These are phyloP conservation scores for Radopholus similis DNA, from an alignment of 1,140 invertebrate genomes.

Conservation along the genomic window DNA sequence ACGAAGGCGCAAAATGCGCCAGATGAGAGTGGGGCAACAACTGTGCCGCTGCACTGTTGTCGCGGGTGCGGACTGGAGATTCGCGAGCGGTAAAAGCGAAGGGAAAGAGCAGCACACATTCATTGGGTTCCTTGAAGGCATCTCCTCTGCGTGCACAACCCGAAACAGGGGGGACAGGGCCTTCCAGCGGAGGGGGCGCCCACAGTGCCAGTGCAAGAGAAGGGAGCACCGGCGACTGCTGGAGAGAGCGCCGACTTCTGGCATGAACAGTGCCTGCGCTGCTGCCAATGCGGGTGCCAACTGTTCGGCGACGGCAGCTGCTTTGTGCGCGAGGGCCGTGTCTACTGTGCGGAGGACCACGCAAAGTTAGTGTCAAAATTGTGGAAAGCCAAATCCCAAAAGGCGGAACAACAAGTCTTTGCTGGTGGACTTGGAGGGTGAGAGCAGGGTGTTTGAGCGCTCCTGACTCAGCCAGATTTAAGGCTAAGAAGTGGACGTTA, in stretches of 20 bases:
- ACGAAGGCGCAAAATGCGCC: too few relatives aligned
- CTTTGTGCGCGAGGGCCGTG: conserved; percentile 15
- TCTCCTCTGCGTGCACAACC: neutral
- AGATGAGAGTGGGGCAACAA: too few relatives aligned
- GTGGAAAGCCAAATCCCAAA: too few relatives aligned
- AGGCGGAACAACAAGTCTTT: too few relatives aligned
- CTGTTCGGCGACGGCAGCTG: neutral
- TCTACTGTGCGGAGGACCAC: conserved; percentile 15
- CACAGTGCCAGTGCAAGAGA: too few relatives aligned
- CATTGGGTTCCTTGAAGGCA: neutral
- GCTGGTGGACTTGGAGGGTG: too few relatives aligned
- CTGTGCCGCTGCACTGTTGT: too few relatives aligned
- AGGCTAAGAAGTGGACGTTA: too few relatives aligned
- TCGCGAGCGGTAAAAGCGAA: neutral
- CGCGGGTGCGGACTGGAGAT: conserved; percentile 4
- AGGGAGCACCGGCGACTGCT: too few relatives aligned
- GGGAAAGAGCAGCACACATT: neutral
- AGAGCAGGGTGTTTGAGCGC: too few relatives aligned
- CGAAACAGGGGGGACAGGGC: neutral
- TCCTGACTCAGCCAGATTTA: too few relatives aligned
- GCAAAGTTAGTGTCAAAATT: neutral
- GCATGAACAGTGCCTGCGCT: conserved; percentile 15
- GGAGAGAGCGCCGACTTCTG: conserved; percentile 1
- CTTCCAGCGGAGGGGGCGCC: neutral
- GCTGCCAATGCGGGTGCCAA: conserved; percentile 1